Evolutionary conservation across 2,113 vertebrate genomes (phyloP).

Genomic region (Pseudopipra pipra): DNA sequence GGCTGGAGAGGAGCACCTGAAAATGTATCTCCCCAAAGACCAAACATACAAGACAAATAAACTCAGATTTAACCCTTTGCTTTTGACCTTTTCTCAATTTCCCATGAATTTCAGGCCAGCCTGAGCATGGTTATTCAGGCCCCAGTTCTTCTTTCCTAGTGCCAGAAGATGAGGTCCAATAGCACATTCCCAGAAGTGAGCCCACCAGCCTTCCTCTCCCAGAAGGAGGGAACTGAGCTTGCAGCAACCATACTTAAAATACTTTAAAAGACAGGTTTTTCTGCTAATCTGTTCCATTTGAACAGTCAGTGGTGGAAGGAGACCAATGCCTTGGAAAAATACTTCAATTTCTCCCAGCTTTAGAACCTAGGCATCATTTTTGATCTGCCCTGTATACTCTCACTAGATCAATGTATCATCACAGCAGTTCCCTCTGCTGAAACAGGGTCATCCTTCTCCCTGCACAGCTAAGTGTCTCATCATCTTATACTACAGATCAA

Average conservation of each 20-base stretch:
- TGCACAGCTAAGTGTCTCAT: not conserved
- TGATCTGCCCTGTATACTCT: not conserved
- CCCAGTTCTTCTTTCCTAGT: not conserved
- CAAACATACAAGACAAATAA: not conserved
- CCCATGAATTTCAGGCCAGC: not conserved
- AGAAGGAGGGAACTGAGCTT: not conserved
- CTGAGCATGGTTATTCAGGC: not conserved
- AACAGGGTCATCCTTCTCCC: conserved; percentile 7
- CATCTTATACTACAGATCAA: not conserved
- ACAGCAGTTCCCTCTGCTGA: not conserved
- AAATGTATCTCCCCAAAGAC: not conserved
- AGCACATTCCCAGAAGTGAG: not conserved
- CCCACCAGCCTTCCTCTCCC: not conserved
- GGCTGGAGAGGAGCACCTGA: not conserved
- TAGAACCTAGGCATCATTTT: not conserved
- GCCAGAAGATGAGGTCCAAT: not conserved
- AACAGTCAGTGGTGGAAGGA: not conserved
- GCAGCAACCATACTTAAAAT: not conserved
- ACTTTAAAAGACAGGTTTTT: not conserved
- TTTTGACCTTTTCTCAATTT: not conserved
- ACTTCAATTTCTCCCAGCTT: not conserved
- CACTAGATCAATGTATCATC: not conserved
- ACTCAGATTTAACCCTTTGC: not conserved
- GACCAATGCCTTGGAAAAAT: conserved; percentile 17
- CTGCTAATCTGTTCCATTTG: not conserved